These are phyloP conservation scores for Ceryle rudis DNA, from an alignment of 2,797 vertebrate species.

Conservation along the genomic window DNA sequence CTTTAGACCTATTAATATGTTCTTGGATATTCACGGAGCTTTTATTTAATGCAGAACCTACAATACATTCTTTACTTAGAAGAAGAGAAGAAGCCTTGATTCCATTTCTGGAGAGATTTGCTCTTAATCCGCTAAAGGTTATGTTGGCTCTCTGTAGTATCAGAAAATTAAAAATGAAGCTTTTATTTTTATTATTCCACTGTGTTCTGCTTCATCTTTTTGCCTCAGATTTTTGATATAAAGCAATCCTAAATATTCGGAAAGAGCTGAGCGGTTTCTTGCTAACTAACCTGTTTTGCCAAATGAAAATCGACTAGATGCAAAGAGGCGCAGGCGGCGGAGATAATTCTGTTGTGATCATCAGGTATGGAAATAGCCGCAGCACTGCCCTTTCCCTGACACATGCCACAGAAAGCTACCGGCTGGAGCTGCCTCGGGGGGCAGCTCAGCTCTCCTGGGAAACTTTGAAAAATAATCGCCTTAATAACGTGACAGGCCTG, in stretches of 20 bases:
- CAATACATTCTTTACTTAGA: conserved; percentile 37
- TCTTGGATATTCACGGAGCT: conserved; percentile 54
- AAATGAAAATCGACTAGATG: conserved; percentile 23
- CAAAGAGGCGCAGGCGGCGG: background rate
- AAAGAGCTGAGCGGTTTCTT: background rate
- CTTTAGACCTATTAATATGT: conserved; percentile 61
- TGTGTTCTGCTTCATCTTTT: background rate
- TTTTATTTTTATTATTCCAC: conserved; percentile 59
- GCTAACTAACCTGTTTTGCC: conserved; percentile 31
- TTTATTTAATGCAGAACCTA: conserved; percentile 60
- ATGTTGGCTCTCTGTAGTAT: conserved; percentile 37
- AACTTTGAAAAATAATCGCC: conserved; percentile 45
- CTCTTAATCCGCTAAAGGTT: conserved; percentile 66
- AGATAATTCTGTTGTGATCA: conserved; percentile 38
- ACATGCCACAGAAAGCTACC: background rate
- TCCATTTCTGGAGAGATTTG: conserved; percentile 67
- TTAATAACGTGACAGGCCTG: conserved; percentile 10
- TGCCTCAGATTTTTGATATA: conserved; percentile 1
- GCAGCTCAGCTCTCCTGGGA: conserved; percentile 4
- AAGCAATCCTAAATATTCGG: conserved; percentile 33
- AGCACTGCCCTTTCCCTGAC: conserved; percentile 47
- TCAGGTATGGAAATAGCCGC: conserved; percentile 47
- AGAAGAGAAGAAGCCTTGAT: conserved; percentile 44
- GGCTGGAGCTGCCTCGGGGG: conserved; percentile 32
- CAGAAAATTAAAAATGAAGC: conserved; percentile 56